Base-by-base conservation (phyloP, 92 coral and sea anemone species). In the Epizoanthus rinbou region DNA sequence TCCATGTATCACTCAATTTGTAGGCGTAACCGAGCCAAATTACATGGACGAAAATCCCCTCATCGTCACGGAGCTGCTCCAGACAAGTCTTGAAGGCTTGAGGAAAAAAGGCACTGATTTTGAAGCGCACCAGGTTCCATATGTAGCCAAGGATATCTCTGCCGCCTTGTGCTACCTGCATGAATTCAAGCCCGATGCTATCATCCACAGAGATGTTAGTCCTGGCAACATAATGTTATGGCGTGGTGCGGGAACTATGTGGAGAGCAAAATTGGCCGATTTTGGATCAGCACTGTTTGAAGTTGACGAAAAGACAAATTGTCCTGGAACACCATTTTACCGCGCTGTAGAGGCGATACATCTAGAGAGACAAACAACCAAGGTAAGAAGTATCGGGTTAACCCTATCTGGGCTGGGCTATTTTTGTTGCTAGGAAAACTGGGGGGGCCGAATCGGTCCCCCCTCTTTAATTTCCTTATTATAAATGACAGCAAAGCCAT, bases 121-220 rank as follows among this genome's bases (percentile, higher is more conserved):
- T 14, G 82, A 78, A 23, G 25, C 33, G 19, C 82, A 39, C 50
- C 66, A 78, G 57, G 82, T 63, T 15, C 70, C 69, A 41, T 69
- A 43, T 69, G 62, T 78, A 13, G 82, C 82, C 9, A 78, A 62
- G 71, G 82, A 78, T 22, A 69, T 62, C 69, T 78, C 66, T 21
- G 57, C 82, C 52, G 82, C 82, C 7, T 31, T 78, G 56, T 78
- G 71, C 71, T 78, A 62, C 57, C 57, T 78, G 14, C 82, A 78
- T 22, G 82, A 78, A 33, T 78, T 78, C 58, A 78, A 59, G 19
- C 82, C 82, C 8, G 82, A 78, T 43, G 70, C 82, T 25, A 78
- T 78, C 71, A 78, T 78, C 43, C 82, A 78, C 71, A 43, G 82
- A 63, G 82, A 78, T 22, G 82, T 78, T 25, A 60, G 71, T n/a